These are phyloP conservation scores for Temnothorax unifasciatus DNA, from an alignment of 2,888 invertebrate genomes.

Conservation along the genomic window DNA sequence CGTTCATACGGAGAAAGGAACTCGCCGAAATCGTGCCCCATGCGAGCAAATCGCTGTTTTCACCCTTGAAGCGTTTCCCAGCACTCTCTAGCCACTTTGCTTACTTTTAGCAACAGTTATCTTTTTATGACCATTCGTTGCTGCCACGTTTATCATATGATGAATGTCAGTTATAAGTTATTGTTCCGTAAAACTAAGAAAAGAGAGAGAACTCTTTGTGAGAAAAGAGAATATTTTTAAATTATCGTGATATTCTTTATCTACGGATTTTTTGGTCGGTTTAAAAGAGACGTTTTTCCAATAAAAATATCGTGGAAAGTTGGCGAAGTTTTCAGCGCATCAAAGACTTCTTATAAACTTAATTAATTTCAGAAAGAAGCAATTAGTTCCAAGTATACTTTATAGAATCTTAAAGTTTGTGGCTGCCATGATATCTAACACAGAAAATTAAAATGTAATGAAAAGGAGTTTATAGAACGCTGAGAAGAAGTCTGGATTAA, in stretches of 20 bases:
- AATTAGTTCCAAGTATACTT: conserved; percentile 40
- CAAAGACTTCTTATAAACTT: conserved; percentile 42
- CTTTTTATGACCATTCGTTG: neutral
- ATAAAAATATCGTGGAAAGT: conserved; percentile 34
- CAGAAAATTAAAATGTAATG: conserved; percentile 32
- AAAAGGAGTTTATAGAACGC: conserved; percentile 20
- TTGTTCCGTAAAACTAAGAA: neutral
- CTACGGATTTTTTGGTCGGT: neutral
- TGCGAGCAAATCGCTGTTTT: conserved; percentile 25
- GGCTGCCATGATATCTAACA: conserved; percentile 32
- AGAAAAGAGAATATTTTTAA: neutral
- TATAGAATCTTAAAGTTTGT: conserved; percentile 51
- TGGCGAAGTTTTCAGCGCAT: conserved; percentile 27
- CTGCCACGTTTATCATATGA: neutral
- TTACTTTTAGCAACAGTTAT: neutral
- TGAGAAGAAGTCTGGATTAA: conserved; percentile 30
- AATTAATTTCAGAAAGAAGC: conserved; percentile 51
- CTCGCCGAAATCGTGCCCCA: conserved; percentile 5
- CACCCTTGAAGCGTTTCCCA: neutral
- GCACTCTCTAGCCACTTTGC: neutral
- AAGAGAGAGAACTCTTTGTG: neutral
- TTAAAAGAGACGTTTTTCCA: conserved; percentile 9
- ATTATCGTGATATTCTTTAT: conserved; percentile 5
- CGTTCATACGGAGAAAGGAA: conserved; percentile 26
- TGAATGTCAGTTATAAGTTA: neutral